These are phyloP conservation scores for Ryuthela nishihirai DNA, from an alignment of 2,888 invertebrate species.

Conservation along the genomic window DNA sequence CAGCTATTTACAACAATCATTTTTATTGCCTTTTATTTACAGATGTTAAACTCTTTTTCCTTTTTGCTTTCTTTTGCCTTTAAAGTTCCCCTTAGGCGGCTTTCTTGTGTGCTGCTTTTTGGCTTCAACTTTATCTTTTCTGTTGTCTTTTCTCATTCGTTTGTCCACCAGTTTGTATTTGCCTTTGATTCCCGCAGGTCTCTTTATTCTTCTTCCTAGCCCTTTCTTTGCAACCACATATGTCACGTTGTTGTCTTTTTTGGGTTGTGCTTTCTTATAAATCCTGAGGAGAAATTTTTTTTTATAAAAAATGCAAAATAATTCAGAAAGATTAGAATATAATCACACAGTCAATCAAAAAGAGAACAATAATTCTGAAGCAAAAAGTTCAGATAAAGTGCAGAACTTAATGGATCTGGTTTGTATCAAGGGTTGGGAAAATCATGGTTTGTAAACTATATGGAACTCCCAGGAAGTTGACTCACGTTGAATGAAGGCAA, in stretches of 20 bases:
- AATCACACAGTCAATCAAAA: neutral
- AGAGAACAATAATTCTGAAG: neutral
- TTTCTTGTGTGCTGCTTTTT: conserved; percentile 3
- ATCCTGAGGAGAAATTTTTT: conserved; percentile 57
- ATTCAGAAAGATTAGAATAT: neutral
- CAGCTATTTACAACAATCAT: no score
- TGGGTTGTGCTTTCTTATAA: conserved; percentile 82
- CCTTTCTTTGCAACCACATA: conserved; percentile 93
- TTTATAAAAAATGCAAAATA: neutral
- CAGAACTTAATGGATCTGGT: neutral
- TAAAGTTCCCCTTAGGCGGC: neutral
- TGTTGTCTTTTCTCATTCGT: conserved; percentile 86
- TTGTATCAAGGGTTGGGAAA: no score
- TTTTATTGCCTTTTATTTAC: no score
- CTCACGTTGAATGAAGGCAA: no score
- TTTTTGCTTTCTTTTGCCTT: neutral
- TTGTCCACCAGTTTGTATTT: conserved; percentile 92
- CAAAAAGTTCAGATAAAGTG: neutral
- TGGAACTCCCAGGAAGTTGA: no score
- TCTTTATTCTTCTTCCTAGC: conserved; percentile 66
- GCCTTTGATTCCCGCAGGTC: conserved; percentile 86
- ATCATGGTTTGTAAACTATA: no score
- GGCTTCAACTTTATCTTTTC: conserved; percentile 6
- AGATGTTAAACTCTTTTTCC: no score
- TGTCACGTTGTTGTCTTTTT: conserved; percentile 79